Evolutionary conservation across 2,888 invertebrate genomes (phyloP), one percentile per base, ranked within the genome.

Genomic region (Escarpia spicata): DNA sequence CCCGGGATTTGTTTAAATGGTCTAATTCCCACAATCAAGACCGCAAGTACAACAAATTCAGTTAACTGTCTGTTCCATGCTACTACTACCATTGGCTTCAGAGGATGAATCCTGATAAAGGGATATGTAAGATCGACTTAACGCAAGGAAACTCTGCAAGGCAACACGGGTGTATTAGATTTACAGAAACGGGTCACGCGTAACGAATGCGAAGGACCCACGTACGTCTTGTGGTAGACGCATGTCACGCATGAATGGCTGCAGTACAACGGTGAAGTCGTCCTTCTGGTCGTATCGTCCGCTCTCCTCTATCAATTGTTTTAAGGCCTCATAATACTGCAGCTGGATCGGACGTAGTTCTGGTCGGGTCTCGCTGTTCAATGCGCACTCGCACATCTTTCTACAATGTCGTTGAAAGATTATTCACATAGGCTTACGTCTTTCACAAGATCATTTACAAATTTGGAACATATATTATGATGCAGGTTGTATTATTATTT

Each of bases 211-310:
- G 3, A 52, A 9, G 52, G 10, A 52, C 75, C 15, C 26, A 75
- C 93, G 92, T 92, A 94, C 94, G 90, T 93, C 93, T 58, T 26
- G 92, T 19, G 96, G 96, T 8, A 95, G 93, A 31, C 91, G 92
- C 43, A 95, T 95, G 45, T 96, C 94, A 43, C 94, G 93, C 90
- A 95, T 95, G 94, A 95, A 95, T 4, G 96, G 96, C 94, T 96
- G 96, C n/a, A 95, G 92, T 4, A 96, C 96, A 0, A 96, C 96
- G 26, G 96, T 95, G 93, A 96, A 96, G 93, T 96, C 96, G 43
- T 96, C 95, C 91, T 94, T 93, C 12, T 94, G 95, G 92, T 96
- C 96, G 93, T 96, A 96, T 58, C 95, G 93, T 1, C 96, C 96
- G 6, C 95, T 91, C 31, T 43, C 75, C n/a, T 91, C 75, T 26